Evolutionary conservation across 2,888 invertebrate species (phyloP).

Genomic region (Athripsodes cinereus): DNA sequence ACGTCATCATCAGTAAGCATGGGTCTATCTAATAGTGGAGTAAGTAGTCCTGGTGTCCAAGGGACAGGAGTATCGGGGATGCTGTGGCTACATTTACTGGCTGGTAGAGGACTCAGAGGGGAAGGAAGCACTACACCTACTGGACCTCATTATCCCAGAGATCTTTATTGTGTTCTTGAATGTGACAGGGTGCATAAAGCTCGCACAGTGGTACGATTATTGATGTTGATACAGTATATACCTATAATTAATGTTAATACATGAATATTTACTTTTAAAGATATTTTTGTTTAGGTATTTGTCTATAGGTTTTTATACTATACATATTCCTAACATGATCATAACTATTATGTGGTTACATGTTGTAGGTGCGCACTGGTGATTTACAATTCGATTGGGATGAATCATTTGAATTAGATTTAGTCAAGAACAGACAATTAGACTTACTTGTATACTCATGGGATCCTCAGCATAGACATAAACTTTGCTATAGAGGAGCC

Average conservation of each 20-base stretch:
- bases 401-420: conserved; percentile 95
- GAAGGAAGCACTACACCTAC: conserved; percentile 67
- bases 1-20: conserved; percentile 52
- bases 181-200: conserved; percentile 96
- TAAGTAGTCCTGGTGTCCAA: conserved; percentile 26
- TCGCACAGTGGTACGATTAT: conserved; percentile 70
- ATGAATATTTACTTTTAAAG: not conserved
- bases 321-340: too few species aligned
- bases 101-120: conserved; percentile 79
- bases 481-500: conserved; percentile 89
- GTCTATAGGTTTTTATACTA: too few species aligned
- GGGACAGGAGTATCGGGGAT: conserved; percentile 70
- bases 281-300: not conserved
- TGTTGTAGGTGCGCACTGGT: conserved; percentile 70
- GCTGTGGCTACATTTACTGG: conserved; percentile 83
- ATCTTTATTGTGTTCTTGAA: conserved; percentile 96
- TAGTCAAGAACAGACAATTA: conserved; percentile 89
- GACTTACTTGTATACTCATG: conserved; percentile 97
- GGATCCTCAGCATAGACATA: conserved; percentile 97
- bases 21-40: conserved; percentile 32
- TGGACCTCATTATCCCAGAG: conserved; percentile 51
- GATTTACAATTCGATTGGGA: conserved; percentile 99
- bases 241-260: too few species aligned
- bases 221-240: too few species aligned
- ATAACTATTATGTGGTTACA: too few species aligned